These are phyloP conservation scores for Oxyruncus cristatus DNA, from an alignment of 2,113 vertebrate species.

Conservation along the genomic window DNA sequence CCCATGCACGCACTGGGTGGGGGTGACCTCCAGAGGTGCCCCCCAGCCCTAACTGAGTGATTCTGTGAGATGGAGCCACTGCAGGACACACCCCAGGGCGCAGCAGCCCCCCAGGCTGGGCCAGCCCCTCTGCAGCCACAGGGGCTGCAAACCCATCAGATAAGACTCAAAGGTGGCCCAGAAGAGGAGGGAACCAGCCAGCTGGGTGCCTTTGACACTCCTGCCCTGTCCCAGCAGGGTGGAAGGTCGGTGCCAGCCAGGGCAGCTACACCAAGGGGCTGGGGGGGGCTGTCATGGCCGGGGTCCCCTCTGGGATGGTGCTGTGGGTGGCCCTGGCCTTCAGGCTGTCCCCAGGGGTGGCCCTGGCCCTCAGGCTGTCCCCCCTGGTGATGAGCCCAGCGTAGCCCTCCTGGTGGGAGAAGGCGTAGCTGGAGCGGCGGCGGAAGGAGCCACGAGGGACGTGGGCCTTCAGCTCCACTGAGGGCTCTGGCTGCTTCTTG, in stretches of 20 bases:
- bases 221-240: fast-evolving
- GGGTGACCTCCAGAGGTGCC: not conserved
- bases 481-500: not conserved
- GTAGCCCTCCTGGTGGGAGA: slow-evolving; percentile 81
- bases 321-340: fast-evolving
- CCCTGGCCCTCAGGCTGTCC: slow-evolving; percentile 30
- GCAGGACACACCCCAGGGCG: not conserved
- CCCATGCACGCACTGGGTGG: fast-evolving
- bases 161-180: fast-evolving
- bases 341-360: fast-evolving
- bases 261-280: not conserved
- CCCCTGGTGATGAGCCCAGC: slow-evolving; percentile 76
- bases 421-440: slow-evolving; percentile 81
- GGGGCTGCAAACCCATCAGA: not conserved
- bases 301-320: fast-evolving
- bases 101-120: not conserved
- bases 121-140: not conserved
- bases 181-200: not conserved
- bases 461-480: slow-evolving; percentile 55
- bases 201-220: fast-evolving
- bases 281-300: fast-evolving
- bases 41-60: not conserved
- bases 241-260: not conserved
- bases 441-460: slow-evolving; percentile 7
- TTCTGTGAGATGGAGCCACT: not conserved